phyloP scores from a whole-genome alignment of 2,888 invertebrate species.

The Aphodius sticticus region DNA sequence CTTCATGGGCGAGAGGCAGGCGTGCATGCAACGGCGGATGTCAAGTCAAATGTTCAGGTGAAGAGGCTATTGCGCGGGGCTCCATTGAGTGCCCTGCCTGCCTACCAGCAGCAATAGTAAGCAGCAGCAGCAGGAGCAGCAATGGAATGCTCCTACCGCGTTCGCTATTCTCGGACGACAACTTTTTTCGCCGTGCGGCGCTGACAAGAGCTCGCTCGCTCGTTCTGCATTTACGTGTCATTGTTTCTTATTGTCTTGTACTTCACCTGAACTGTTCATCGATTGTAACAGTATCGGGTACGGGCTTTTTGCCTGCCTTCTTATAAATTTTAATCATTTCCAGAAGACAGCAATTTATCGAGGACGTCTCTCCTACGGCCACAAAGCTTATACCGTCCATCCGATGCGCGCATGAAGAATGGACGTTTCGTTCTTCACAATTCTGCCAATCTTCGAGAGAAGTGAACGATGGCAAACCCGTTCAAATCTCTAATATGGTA shows the following conservation, averaged over 20 bases:
- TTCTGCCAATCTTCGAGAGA: background rate
- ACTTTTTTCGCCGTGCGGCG: conserved; percentile 18
- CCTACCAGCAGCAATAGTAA: background rate
- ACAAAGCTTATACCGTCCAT: conserved; percentile 7
- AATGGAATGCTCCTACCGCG: conserved; percentile 14
- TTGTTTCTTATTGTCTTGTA: conserved; percentile 27
- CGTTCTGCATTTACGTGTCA: conserved; percentile 23
- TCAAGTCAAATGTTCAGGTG: background rate
- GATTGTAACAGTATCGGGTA: conserved; percentile 25
- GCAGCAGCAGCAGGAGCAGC: conserved; percentile 13
- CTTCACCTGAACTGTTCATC: conserved; percentile 22
- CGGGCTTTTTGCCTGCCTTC: conserved; percentile 21
- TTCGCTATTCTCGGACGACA: conserved; percentile 25
- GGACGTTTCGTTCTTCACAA: background rate
- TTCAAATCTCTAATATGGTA: no score
- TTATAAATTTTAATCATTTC: conserved; percentile 26
- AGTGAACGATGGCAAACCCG: background rate
- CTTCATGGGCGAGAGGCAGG: conserved; percentile 8
- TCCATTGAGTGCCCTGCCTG: background rate
- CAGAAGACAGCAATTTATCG: conserved; percentile 22
- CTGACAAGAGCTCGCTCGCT: conserved; percentile 6
- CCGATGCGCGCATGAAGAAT: conserved; percentile 4
- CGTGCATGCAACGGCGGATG: conserved; percentile 16
- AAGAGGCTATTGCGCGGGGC: conserved; percentile 4
- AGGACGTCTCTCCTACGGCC: conserved; percentile 12